Evolutionary conservation across 1,140 invertebrate species (phyloP).

Genomic region (Apis mellifera): DNA sequence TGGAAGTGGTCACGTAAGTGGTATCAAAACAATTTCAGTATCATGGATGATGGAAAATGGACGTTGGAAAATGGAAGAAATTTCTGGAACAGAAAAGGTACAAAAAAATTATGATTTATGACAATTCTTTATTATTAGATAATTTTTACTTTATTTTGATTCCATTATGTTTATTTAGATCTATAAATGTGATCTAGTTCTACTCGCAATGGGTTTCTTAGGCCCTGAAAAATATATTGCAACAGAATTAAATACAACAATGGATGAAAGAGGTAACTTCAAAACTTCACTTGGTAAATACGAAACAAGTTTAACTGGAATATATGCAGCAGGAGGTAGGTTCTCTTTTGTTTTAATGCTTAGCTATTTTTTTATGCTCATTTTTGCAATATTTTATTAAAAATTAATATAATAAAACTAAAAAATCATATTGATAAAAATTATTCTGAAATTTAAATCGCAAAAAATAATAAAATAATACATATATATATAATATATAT

Average conservation of each 20-base stretch:
- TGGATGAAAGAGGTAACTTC: slow-evolving; percentile 97
- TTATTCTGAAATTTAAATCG: no score
- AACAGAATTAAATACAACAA: slow-evolving; percentile 90
- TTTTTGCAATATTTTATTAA: no score
- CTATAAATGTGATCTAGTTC: slow-evolving; percentile 94
- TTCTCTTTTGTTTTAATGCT: background rate
- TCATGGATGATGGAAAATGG: slow-evolving; percentile 96
- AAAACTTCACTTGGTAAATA: slow-evolving; percentile 91
- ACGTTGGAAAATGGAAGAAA: slow-evolving; percentile 96
- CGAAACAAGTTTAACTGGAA: slow-evolving; percentile 90
- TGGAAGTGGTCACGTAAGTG: slow-evolving; percentile 93
- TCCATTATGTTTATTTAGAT: slow-evolving; percentile 75
- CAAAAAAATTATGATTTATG: slow-evolving; percentile 8
- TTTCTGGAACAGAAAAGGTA: slow-evolving; percentile 89
- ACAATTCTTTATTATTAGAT: background rate
- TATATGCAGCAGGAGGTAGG: slow-evolving; percentile 98
- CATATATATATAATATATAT: no score
- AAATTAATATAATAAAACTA: no score
- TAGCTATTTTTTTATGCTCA: no score
- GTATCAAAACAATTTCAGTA: slow-evolving; percentile 94
- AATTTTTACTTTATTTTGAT: no score
- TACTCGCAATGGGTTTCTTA: slow-evolving; percentile 99
- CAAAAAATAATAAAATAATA: no score
- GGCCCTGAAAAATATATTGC: slow-evolving; percentile 96
- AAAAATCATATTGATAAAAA: no score